Base-by-base conservation (phyloP, 2,113 vertebrate species). In the Rhinolophus sinicus region DNA sequence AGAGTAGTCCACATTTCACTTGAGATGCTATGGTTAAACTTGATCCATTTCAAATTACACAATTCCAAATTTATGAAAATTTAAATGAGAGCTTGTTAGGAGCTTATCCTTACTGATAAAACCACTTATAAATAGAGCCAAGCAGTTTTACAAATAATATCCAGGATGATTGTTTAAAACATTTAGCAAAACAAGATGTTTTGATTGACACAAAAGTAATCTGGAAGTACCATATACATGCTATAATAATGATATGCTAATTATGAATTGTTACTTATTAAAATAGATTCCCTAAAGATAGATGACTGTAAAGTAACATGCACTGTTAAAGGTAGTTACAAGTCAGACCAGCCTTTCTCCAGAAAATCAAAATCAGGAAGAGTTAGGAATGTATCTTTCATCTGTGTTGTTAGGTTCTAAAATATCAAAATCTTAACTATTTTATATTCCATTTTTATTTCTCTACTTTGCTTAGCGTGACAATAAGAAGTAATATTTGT, bases 111-210 rank as follows among this genome's bases (percentile, higher is more conserved):
- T 76, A 72, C 10, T 77, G n/a, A 72, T 38, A 13, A 38, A 89
- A 70, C 6, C 7, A 62, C 81, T 90, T 88, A 64, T 9, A 89
- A 75, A 80, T 76, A 88, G 7, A 72, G 1, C 8, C 58, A 86
- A 16, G 13, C 0, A 44, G 11, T 54, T 88, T 91, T 30, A 77
- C 11, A 73, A 77, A 70, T 70, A 93, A 35, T 83, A 73, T 28
- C 19, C 0, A 16, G 24, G 14, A 40, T 80, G 10, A 44, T 90
- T 80, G 86, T 81, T 81, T 93, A 78, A 58, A 94, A 67, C 88
- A 85, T 60, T 88, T 85, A 94, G 35, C 8, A 81, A 84, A 94
- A 44, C 8, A 21, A 73, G 91, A 81, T 93, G 65, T 60, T 95
- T 85, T 78, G n/a, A 76, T 35, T 84, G 21, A 69, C 8, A n/a